phyloP scores from a whole-genome alignment of 2,888 invertebrate genomes.

The Coelopa pilipes region DNA sequence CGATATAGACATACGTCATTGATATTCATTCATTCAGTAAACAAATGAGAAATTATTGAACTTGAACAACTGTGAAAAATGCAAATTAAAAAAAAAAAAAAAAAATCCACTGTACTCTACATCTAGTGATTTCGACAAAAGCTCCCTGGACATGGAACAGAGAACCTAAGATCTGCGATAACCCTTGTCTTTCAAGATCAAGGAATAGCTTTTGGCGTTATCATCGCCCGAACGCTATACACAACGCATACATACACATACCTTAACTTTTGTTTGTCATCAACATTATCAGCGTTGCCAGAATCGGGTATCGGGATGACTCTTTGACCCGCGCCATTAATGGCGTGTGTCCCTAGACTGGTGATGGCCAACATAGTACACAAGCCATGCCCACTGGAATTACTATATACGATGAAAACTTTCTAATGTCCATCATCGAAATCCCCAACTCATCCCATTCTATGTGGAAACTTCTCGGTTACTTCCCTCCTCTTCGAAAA shows the following conservation, averaged over 20 bases:
- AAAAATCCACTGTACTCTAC: too few species aligned
- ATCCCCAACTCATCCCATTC: too few species aligned
- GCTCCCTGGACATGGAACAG: constrained; percentile 30
- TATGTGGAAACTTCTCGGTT: too few species aligned
- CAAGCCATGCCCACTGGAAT: too few species aligned
- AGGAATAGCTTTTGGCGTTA: constrained; percentile 40
- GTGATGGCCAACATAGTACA: neutral
- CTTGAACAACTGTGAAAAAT: too few species aligned
- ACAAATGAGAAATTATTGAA: neutral
- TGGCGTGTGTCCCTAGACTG: neutral
- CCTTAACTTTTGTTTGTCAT: neutral
- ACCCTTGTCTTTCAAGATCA: constrained; percentile 56
- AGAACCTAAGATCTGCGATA: constrained; percentile 45
- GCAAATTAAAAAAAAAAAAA: too few species aligned
- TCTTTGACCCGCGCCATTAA: neutral
- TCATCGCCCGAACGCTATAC: constrained; percentile 7
- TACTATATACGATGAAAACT: too few species aligned
- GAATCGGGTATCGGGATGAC: neutral
- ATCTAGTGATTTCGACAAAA: constrained; percentile 27
- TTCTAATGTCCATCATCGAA: too few species aligned
- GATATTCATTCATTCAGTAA: neutral
- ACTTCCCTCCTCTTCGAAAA: too few species aligned
- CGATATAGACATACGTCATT: neutral
- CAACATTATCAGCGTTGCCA: neutral
- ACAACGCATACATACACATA: neutral